A percentile compares a stretch with the other conserved stretches of the same genome.
Evolutionary conservation across 2,113 vertebrate species (phyloP).

Genomic region (Myrmecobius fasciatus): DNA sequence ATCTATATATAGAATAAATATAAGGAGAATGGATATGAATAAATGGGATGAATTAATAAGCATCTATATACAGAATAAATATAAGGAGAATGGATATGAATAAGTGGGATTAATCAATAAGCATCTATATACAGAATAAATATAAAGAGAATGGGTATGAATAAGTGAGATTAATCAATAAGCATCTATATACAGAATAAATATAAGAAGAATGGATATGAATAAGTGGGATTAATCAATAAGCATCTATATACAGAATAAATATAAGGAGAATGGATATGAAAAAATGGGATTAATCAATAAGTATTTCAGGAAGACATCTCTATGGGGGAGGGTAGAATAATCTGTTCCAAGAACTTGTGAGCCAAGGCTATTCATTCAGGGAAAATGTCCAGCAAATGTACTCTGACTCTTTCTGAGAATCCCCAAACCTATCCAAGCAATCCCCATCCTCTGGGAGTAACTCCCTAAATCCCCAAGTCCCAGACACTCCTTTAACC

Average conservation of each 20-base stretch:
- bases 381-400: background rate
- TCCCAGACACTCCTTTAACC: background rate
- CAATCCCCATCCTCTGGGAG: background rate
- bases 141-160: background rate
- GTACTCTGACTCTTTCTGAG: background rate
- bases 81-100: too few relatives aligned
- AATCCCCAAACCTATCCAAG: rapidly evolving
- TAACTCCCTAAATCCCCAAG: background rate
- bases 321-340: background rate
- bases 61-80: too few relatives aligned
- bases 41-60: too few relatives aligned
- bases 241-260: background rate
- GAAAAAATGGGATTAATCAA: background rate
- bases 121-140: background rate
- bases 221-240: too few relatives aligned
- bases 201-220: too few relatives aligned
- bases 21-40: too few relatives aligned
- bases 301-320: background rate
- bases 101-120: too few relatives aligned
- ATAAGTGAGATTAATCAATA: background rate
- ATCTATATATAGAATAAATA: too few relatives aligned
- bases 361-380: background rate
- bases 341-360: background rate
- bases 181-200: background rate
- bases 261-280: background rate